phyloP scores from a whole-genome alignment of 2,797 vertebrate species.

The Hipposideros larvatus region DNA sequence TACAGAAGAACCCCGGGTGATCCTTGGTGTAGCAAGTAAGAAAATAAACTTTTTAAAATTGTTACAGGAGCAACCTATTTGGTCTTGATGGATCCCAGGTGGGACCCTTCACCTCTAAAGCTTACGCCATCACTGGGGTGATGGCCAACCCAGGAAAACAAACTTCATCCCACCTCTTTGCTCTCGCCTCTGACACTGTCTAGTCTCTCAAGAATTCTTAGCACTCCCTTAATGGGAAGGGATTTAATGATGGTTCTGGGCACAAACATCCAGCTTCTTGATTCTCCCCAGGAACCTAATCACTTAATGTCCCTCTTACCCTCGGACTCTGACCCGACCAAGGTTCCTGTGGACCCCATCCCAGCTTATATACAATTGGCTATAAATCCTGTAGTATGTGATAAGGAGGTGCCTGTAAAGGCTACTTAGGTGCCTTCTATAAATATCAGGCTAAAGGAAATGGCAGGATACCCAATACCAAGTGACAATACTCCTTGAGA shows the following conservation, averaged over 20 bases:
- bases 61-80: background rate
- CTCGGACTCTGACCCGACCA: too few relatives aligned
- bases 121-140: background rate
- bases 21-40: background rate
- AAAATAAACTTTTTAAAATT: too few relatives aligned
- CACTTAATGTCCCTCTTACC: too few relatives aligned
- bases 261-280: background rate
- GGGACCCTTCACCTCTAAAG: background rate
- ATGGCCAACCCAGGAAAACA: background rate
- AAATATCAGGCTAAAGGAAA: background rate
- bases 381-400: background rate
- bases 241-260: background rate
- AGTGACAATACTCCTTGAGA: background rate
- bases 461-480: background rate
- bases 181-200: background rate
- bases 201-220: background rate
- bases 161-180: background rate
- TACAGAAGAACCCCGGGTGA: background rate
- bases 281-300: too few relatives aligned
- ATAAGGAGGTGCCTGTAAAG: background rate
- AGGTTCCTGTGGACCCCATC: too few relatives aligned
- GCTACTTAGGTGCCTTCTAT: background rate
- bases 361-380: background rate
- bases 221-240: background rate
- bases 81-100: background rate